These are phyloP conservation scores for Pterois miles DNA, from an alignment of 2,797 vertebrate genomes.

Conservation along the genomic window DNA sequence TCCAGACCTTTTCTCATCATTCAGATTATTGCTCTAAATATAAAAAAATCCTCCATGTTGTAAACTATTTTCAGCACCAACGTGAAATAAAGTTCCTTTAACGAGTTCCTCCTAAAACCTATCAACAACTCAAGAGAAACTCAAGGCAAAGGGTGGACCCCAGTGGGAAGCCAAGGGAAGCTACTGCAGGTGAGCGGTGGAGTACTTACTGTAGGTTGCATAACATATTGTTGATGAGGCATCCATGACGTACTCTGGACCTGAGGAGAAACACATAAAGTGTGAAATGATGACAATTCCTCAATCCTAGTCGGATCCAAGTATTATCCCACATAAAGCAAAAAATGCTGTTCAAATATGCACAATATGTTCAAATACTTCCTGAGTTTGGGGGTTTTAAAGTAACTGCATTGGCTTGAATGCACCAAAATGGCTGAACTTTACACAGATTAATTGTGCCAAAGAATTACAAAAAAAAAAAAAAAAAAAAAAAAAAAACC, in stretches of 20 bases:
- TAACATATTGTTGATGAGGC: slow-evolving; percentile 99
- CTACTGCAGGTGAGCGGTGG: slow-evolving; percentile 31
- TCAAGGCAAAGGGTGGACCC: background rate
- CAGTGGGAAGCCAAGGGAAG: background rate
- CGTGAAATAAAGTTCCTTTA: slow-evolving; percentile 18
- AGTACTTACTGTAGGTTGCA: slow-evolving; percentile 99
- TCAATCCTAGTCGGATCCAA: slow-evolving; percentile 9
- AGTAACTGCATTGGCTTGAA: slow-evolving; percentile 41
- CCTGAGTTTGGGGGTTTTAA: slow-evolving; percentile 23
- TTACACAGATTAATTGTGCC: slow-evolving; percentile 51
- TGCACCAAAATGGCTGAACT: slow-evolving; percentile 49
- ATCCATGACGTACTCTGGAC: slow-evolving; percentile 99
- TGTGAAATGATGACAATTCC: slow-evolving; percentile 52
- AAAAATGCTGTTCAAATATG: slow-evolving; percentile 44
- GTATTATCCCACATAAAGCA: slow-evolving; percentile 17
- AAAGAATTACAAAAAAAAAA: slow-evolving; percentile 40
- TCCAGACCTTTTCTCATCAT: slow-evolving; percentile 43
- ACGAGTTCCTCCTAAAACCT: slow-evolving; percentile 21
- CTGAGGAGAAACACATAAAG: slow-evolving; percentile 87
- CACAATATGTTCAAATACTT: slow-evolving; percentile 47
- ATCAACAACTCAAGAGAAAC: slow-evolving; percentile 13
- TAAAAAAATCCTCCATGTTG: slow-evolving; percentile 10
- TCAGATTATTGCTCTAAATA: slow-evolving; percentile 1
- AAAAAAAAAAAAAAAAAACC: slow-evolving; percentile 2
- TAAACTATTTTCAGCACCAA: slow-evolving; percentile 43